Evolutionary conservation across 2,888 invertebrate species (phyloP).

Genomic region (Ptychoptera albimana): DNA sequence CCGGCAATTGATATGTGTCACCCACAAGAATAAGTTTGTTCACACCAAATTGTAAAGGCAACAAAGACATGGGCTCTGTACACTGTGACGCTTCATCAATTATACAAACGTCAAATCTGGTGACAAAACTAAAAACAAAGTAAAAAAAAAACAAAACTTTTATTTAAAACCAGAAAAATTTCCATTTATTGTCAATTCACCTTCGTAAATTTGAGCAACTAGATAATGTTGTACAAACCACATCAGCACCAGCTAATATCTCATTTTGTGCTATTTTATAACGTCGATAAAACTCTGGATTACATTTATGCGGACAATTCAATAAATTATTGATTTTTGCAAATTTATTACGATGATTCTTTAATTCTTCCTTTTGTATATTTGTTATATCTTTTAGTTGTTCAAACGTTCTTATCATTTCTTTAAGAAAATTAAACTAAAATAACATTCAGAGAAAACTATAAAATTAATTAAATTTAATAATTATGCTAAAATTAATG

Average conservation of each 20-base stretch:
- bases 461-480: too few species aligned
- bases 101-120: conserved; percentile 46
- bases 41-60: conserved; percentile 62
- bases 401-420: too few species aligned
- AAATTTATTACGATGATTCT: too few species aligned
- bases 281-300: too few species aligned
- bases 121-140: conserved; percentile 9
- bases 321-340: too few species aligned
- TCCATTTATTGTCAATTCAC: conserved; percentile 12
- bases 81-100: conserved; percentile 82
- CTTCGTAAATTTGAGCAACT: conserved; percentile 33
- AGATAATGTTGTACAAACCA: conserved; percentile 55
- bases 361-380: too few species aligned
- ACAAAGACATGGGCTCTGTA: conserved; percentile 64
- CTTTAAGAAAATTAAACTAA: too few species aligned
- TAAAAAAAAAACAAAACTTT: background rate
- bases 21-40: conserved; percentile 67
- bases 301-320: too few species aligned
- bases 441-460: too few species aligned
- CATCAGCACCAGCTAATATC: conserved; percentile 41
- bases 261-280: background rate
- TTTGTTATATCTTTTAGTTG: too few species aligned
- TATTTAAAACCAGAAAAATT: conserved; percentile 8
- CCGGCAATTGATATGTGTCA: conserved; percentile 72
- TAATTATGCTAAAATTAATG: background rate